These are phyloP conservation scores for Amphipoea lucens DNA, from an alignment of 2,888 invertebrate genomes.

Conservation along the genomic window DNA sequence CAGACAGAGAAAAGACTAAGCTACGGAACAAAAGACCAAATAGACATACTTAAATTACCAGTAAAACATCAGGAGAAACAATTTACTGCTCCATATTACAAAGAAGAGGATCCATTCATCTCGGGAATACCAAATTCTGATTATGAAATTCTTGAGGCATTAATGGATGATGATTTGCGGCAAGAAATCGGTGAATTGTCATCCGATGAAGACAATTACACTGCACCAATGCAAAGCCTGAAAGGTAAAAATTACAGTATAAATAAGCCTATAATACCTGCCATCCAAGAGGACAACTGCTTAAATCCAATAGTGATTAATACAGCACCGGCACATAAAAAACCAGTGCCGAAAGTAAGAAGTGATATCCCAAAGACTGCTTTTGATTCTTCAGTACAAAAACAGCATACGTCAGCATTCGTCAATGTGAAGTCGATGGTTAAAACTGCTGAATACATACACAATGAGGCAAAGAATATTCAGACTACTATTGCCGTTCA, in stretches of 20 bases:
- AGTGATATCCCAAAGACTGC: constrained; percentile 27
- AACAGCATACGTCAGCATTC: constrained; percentile 14
- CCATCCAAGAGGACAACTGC: constrained; percentile 38
- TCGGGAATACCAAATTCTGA: constrained; percentile 83
- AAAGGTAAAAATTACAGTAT: constrained; percentile 63
- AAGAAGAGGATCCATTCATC: constrained; percentile 78
- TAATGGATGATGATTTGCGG: constrained; percentile 85
- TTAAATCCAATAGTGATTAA: constrained; percentile 25
- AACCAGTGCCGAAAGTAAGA: constrained; percentile 25
- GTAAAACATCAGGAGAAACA: constrained; percentile 65
- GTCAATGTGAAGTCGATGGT: constrained; percentile 22
- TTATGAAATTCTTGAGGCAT: constrained; percentile 86
- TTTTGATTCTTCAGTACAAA: constrained; percentile 19
- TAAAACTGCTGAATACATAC: constrained; percentile 28
- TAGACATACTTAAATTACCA: constrained; percentile 37
- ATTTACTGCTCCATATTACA: constrained; percentile 62
- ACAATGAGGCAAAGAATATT: constrained; percentile 8
- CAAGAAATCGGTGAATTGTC: constrained; percentile 86
- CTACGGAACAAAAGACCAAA: constrained; percentile 27
- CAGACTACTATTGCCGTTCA: constrained; percentile 28
- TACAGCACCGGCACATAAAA: constrained; percentile 25
- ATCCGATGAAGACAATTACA: constrained; percentile 81
- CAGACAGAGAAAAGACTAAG: constrained; percentile 40
- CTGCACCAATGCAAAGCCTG: constrained; percentile 51
- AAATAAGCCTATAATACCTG: constrained; percentile 43